Base-by-base conservation (phyloP, 2,888 invertebrate species). In the Antitype chi region DNA sequence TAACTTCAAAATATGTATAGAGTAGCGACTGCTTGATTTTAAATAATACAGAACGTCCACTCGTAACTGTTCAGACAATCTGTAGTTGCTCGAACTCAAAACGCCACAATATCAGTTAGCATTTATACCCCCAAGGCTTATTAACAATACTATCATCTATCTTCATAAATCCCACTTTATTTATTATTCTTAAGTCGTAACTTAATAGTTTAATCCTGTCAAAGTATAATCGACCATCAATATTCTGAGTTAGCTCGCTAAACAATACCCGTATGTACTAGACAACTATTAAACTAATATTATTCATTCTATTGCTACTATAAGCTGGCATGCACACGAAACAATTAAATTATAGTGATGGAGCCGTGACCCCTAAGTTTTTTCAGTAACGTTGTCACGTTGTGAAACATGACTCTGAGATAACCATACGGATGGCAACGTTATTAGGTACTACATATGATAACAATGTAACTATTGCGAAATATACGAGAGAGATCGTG, bases 261-360 rank as follows among this genome's bases (percentile, higher is more conserved):
- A 68, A 68, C 78, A 68, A 43, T 59, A 17, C 38, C 23, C 17
- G 38, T 55, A 28, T 20, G 2, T 32, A 69, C 15, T 23, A 55
- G 23, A 64, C 28, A 53, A n/a, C 13, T 76, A 64, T 47, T 43
- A 76, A 57, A 53, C 53, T 49, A 53, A 32, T 25, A 20, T 17
- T 43, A 43, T 11, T 11, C 1, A 72, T 57, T 57, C 49, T 53
- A 59, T 9, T 11, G 23, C 32, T 8, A 25, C 25, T 47, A 25
- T 70, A 57, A 70, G 9, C 57, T 43, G 28, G 52, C 53, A 28
- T 70, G 49, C 25, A 59, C 83, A 82, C 76, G 78, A 86, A 76
- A 73, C 78, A 78, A 82, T 86, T 87, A 64, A 80, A 84, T 88
- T 85, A 82, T 25, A 59, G 32, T 23, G 53, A 74, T 72, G 74